Base-by-base conservation (phyloP, 2,797 vertebrate species). In the Chaenodraco wilsoni region DNA sequence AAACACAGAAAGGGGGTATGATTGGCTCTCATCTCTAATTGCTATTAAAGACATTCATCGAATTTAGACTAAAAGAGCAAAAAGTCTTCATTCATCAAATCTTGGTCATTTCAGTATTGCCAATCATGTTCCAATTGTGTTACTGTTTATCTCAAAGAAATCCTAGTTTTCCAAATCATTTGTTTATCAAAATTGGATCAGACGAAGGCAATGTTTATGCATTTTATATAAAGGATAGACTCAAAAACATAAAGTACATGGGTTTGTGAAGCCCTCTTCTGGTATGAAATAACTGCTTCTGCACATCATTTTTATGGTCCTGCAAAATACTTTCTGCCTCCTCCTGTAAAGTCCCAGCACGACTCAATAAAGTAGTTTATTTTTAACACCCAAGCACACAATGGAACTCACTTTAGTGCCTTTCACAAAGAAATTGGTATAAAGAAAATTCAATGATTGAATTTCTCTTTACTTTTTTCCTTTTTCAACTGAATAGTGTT, bases 381-480 rank as follows among this genome's bases (percentile, higher is more conserved):
- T 21, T 44, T 37, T 7, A 15, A 56, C 37, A 43, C 17, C 45
- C 31, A n/a, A 65, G 50, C 55, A 21, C 17, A 33, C 19, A 61
- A 15, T 51, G 54, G 2, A 21, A 44, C 45, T 52, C 16, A 23
- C 45, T 43, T 41, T 37, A n/a, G 33, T 15, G n/a, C 10, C 31
- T 41, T 17, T 0, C 19, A 44, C 19, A 55, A 50, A 45, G 37
- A 13, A 57, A 55, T 19, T 16, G 21, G 11, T n/a, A 12, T 45
- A 14, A 60, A 19, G 13, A 65, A 69, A 55, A 55, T n/a, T 6
- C 60, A 6, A 60, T 14, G 19, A 55, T 33, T 44, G 44, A 12
- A 52, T 79, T 56, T 46, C 16, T 62, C 57, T 62, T 73, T 46
- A 51, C 71, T 63, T 72, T 40, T 65, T 57, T 27, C 0, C 62